Evolutionary conservation across 1,140 invertebrate genomes (phyloP), one percentile per base, ranked within the genome.

Genomic region (Drosophila punjabiensis): DNA sequence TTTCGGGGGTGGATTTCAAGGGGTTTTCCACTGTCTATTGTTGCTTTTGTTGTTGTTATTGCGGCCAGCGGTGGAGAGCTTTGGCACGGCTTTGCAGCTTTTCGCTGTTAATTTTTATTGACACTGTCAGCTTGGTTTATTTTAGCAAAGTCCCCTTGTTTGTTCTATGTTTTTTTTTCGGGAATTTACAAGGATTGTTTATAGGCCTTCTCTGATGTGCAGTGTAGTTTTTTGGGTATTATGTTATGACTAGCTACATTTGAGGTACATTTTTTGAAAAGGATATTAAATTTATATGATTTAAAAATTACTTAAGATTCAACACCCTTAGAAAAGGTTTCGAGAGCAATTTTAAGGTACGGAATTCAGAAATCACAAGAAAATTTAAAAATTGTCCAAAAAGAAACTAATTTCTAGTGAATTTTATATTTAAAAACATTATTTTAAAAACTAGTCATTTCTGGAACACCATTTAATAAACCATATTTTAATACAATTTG

Each of bases 51-150:
- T 53, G 10, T 52, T 50, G 24, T n/a, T 30, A 16, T 30, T 64
- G 74, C 20, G 71, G 71, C 50, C 70, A 65, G 73, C 50, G 60
- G 70, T 59, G 73, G 10, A 35, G 18, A 37, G 73, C 73, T 64
- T 59, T 67, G 48, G 10, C n/a, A n/a, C 47, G 68, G 79, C 76
- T 88, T 84, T 83, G 45, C 79, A 71, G 81, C 81, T 89, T 89
- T 79, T 62, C 58, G 65, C 65, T 67, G 56, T 89, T 81, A 71
- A 73, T 85, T 89, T 89, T 89, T 81, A 79, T 79, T 77, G 73
- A 76, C 75, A 68, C 55, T 67, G 35, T 24, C 53, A 66, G 62
- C 47, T 32, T 24, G 32, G 37, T n/a, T 60, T 33, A 39, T 24
- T 73, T 41, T 32, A 9, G 11, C 20, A 14, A 43, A 62, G 70